A percentile compares a stretch with the other conserved stretches of the same genome.
phyloP scores from a whole-genome alignment of 35 echinoderm and acorn worm genomes.

The Amphiura filiformis region DNA sequence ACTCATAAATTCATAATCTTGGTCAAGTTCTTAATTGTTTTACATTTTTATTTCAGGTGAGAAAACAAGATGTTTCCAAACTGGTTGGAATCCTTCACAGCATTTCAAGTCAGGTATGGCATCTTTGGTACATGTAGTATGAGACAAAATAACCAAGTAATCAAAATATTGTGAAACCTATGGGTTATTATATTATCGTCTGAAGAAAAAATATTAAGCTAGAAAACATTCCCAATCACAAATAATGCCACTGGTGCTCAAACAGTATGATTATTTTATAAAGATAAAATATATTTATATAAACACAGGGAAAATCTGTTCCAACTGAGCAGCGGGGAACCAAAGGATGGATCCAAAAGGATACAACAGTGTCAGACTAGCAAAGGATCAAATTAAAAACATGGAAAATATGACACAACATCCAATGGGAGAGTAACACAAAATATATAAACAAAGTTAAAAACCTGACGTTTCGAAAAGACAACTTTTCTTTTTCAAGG shows the following conservation, averaged over 20 bases:
- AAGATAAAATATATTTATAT: neutral
- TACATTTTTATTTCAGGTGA: slow-evolving; percentile 39
- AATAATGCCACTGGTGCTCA: neutral
- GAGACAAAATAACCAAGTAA: neutral
- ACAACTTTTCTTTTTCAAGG: no score
- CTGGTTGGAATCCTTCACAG: slow-evolving; percentile 31
- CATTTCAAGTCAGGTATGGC: slow-evolving; percentile 43
- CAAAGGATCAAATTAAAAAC: no score
- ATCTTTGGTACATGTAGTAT: neutral
- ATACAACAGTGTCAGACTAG: no score
- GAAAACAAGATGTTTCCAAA: slow-evolving; percentile 24
- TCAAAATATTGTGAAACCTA: neutral
- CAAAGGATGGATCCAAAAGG: no score
- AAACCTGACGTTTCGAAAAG: no score
- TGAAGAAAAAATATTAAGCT: neutral
- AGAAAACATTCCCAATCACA: neutral
- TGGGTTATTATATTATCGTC: neutral
- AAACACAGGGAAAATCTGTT: no score
- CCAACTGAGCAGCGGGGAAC: no score
- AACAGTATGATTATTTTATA: neutral
- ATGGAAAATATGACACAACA: no score
- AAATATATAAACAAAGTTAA: no score
- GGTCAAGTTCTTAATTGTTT: no score
- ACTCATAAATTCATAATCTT: no score
- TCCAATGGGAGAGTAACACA: no score